Evolutionary conservation across 2,113 vertebrate species (phyloP).

Genomic region (Oryzias melastigma): DNA sequence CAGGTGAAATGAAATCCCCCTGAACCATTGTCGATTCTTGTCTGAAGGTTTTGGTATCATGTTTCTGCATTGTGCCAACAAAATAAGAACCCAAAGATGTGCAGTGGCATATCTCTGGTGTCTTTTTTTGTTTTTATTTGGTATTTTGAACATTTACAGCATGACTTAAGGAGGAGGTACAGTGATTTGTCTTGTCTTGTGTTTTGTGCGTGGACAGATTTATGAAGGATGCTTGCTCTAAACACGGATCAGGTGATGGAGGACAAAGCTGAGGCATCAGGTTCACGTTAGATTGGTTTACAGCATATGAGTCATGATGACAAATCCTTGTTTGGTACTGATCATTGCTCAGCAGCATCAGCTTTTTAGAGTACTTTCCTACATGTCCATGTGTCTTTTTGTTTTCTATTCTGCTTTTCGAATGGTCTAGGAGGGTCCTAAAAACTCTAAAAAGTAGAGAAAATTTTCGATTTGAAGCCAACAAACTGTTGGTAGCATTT

Average conservation of each 20-base stretch:
- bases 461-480: constrained; percentile 36
- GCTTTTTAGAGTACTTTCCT: not conserved
- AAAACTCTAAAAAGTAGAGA: constrained; percentile 21
- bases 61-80: constrained; percentile 38
- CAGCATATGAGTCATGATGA: constrained; percentile 23
- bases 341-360: constrained; percentile 1
- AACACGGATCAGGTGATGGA: constrained; percentile 49
- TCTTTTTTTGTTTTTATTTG: constrained; percentile 8
- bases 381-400: not conserved
- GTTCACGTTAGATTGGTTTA: constrained; percentile 38
- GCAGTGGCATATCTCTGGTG: constrained; percentile 1
- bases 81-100: constrained; percentile 15
- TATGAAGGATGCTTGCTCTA: constrained; percentile 47
- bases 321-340: not conserved
- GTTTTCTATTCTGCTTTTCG: constrained; percentile 6
- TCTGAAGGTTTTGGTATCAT: constrained; percentile 34
- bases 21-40: constrained; percentile 45
- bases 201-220: constrained; percentile 48
- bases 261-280: constrained; percentile 36
- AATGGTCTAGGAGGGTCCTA: constrained; percentile 1
- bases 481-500: constrained; percentile 16
- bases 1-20: constrained; percentile 48
- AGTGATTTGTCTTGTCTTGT: constrained; percentile 49
- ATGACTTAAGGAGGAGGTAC: constrained; percentile 9
- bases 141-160: constrained; percentile 1